phyloP scores from a whole-genome alignment of 2,888 invertebrate genomes.

The Hypsopygia costalis region DNA sequence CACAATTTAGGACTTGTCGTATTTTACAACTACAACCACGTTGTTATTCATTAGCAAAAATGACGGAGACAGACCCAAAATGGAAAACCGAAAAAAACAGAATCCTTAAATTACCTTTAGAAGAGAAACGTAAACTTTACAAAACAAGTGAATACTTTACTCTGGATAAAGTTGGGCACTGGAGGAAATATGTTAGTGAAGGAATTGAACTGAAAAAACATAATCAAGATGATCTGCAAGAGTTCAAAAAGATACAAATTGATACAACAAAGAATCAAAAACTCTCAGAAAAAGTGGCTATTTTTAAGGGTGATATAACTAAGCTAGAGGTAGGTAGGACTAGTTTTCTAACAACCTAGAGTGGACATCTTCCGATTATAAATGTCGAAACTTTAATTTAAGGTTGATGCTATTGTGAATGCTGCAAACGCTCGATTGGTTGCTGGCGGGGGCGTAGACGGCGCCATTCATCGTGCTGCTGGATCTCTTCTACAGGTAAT shows the following conservation, averaged over 20 bases:
- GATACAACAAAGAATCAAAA: constrained; percentile 53
- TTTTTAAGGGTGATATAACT: constrained; percentile 91
- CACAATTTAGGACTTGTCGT: not conserved
- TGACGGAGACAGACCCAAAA: constrained; percentile 55
- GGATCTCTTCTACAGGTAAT: constrained; percentile 80
- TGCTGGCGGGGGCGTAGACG: constrained; percentile 95
- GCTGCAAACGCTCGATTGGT: constrained; percentile 89
- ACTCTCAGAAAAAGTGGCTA: constrained; percentile 82
- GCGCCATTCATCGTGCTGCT: constrained; percentile 92
- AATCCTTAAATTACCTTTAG: constrained; percentile 68
- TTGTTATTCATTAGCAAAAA: constrained; percentile 30
- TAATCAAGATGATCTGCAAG: constrained; percentile 49
- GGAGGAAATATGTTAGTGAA: constrained; percentile 71
- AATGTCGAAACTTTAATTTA: constrained; percentile 15
- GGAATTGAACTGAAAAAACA: constrained; percentile 53
- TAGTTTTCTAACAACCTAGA: not conserved
- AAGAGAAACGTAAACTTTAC: constrained; percentile 77
- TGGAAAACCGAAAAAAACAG: constrained; percentile 78
- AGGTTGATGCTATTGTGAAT: constrained; percentile 94
- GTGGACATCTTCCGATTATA: no score
- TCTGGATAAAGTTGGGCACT: constrained; percentile 74
- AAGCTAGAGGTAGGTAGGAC: constrained; percentile 81
- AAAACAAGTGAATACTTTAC: constrained; percentile 55
- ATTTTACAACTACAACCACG: constrained; percentile 16
- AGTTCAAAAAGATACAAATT: constrained; percentile 49